phyloP scores from a whole-genome alignment of 1,140 invertebrate genomes.

The Drosophila sechellia region DNA sequence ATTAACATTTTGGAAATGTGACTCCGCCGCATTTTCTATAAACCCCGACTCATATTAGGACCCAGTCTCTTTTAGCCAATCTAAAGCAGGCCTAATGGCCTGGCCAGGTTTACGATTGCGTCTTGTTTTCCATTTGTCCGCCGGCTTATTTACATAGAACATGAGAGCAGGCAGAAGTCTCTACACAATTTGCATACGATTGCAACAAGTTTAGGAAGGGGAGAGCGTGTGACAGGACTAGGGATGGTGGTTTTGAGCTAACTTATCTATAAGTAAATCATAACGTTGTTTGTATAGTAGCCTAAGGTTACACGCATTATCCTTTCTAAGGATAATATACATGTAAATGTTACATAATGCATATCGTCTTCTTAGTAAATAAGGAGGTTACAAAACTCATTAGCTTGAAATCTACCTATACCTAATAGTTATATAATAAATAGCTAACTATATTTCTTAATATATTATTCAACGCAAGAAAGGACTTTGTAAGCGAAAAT shows the following conservation, averaged over 20 bases:
- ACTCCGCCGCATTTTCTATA: conserved; percentile 22
- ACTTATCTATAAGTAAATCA: neutral
- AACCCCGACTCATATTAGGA: conserved; percentile 5
- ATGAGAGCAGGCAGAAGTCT: conserved; percentile 62
- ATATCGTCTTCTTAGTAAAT: too few species aligned
- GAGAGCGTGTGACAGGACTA: neutral
- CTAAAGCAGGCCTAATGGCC: conserved; percentile 38
- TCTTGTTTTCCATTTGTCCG: conserved; percentile 67
- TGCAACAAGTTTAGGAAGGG: conserved; percentile 46
- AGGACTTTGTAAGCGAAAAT: neutral
- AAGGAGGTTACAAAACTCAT: too few species aligned
- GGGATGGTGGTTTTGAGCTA: neutral
- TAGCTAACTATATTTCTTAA: too few species aligned
- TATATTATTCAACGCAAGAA: too few species aligned
- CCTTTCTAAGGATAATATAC: too few species aligned
- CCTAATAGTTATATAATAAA: too few species aligned
- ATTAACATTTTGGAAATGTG: conserved; percentile 71
- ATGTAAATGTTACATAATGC: too few species aligned
- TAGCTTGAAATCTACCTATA: too few species aligned
- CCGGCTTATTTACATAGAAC: conserved; percentile 80
- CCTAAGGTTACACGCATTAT: neutral
- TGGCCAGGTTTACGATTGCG: conserved; percentile 40
- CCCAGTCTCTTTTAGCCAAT: conserved; percentile 1
- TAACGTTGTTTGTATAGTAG: neutral
- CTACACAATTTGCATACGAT: conserved; percentile 78